phyloP scores from a whole-genome alignment of 1,140 invertebrate genomes.

The Trichomalopsis sarcophagae region DNA sequence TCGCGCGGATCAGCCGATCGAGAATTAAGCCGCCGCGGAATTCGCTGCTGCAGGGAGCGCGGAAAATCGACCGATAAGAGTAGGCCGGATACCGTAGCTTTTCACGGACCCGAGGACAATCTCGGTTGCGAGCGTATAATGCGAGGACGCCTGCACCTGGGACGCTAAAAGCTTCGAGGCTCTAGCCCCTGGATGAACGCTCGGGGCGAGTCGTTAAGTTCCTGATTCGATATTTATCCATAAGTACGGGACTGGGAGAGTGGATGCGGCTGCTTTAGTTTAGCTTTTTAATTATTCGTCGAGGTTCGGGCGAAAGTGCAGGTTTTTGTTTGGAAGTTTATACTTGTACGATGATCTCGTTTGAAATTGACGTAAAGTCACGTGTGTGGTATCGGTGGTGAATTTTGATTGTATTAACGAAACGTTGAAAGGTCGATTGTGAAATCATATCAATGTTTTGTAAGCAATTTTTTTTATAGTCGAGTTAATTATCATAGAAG shows the following conservation, averaged over 20 bases:
- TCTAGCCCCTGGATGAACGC: background rate
- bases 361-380: too few species aligned
- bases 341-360: too few species aligned
- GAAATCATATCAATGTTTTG: too few species aligned
- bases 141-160: slow-evolving; percentile 66
- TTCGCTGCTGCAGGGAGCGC: too few species aligned
- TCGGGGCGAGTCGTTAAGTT: background rate
- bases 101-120: background rate
- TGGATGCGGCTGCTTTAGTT: background rate
- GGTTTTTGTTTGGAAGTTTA: too few species aligned
- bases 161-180: slow-evolving; percentile 70
- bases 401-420: too few species aligned
- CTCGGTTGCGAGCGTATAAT: background rate
- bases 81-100: background rate
- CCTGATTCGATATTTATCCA: slow-evolving; percentile 12
- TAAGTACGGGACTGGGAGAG: background rate
- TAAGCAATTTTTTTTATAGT: too few species aligned
- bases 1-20: background rate
- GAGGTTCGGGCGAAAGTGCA: too few species aligned
- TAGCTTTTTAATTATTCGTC: background rate
- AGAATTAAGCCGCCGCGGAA: background rate
- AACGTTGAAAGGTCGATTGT: too few species aligned
- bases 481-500: too few species aligned
- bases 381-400: too few species aligned
- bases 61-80: background rate